Evolutionary conservation across 1,140 invertebrate genomes (phyloP).

Genomic region (Nasonia giraulti): DNA sequence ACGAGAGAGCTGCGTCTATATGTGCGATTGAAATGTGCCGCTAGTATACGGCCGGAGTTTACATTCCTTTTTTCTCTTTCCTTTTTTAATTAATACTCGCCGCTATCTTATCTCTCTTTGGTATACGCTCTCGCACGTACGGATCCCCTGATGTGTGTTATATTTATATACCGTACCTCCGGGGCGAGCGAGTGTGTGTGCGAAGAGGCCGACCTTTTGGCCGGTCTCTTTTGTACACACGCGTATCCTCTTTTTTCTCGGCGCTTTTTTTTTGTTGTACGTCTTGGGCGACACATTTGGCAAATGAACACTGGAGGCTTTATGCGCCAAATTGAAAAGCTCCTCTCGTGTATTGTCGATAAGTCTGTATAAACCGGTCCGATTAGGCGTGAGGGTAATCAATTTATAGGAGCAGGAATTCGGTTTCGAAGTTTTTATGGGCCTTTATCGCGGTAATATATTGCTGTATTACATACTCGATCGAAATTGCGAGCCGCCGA

Average conservation of each 20-base stretch:
- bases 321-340: too few relatives aligned
- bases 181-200: too few relatives aligned
- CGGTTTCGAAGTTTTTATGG: neutral
- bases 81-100: neutral
- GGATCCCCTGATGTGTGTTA: neutral
- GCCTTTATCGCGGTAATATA: neutral
- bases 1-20: neutral
- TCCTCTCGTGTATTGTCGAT: too few relatives aligned
- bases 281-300: too few relatives aligned
- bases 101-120: slow-evolving; percentile 24
- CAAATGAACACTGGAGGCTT: too few relatives aligned
- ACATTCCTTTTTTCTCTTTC: slow-evolving; percentile 27
- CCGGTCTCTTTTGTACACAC: neutral
- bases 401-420: neutral
- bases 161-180: neutral
- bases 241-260: neutral
- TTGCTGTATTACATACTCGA: neutral
- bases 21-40: slow-evolving; percentile 54
- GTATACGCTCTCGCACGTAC: too few relatives aligned
- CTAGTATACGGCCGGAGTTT: slow-evolving; percentile 48
- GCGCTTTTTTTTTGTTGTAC: neutral
- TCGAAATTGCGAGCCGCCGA: neutral
- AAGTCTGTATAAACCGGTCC: neutral
- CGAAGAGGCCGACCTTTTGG: neutral
- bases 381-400: neutral